Evolutionary conservation across 2,113 vertebrate genomes (phyloP).

Genomic region (Pandion haliaetus): DNA sequence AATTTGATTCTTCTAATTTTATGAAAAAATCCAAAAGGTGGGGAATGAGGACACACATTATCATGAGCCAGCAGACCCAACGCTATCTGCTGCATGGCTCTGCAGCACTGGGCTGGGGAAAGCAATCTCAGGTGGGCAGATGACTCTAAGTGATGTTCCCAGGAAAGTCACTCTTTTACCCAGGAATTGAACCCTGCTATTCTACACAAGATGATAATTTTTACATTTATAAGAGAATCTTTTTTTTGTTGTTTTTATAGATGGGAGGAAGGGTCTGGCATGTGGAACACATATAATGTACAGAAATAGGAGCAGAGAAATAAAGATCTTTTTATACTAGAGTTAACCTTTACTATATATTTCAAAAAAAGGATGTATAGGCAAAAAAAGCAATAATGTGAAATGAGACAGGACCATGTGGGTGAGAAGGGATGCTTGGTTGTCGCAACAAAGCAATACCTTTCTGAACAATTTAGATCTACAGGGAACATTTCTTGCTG

Average conservation of each 20-base stretch:
- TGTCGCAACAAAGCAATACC: neutral
- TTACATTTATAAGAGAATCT: neutral
- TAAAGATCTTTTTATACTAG: neutral
- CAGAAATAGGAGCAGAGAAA: neutral
- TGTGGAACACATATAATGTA: rapidly evolving
- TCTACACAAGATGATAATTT: neutral
- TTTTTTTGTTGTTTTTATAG: neutral
- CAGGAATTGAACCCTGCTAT: neutral
- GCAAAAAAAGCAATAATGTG: neutral
- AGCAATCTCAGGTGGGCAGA: neutral
- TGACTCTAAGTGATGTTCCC: neutral
- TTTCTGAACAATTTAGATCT: neutral
- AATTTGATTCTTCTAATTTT: neutral
- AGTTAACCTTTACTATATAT: neutral
- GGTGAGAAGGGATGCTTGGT: neutral
- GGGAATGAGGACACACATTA: neutral
- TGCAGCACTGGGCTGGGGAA: neutral
- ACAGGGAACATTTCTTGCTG: slow-evolving; percentile 27
- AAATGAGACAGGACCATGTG: neutral
- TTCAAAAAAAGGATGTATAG: neutral
- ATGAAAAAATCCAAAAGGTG: neutral
- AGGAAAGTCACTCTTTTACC: neutral
- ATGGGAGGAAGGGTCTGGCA: neutral
- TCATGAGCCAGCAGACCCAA: neutral
- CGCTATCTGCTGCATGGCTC: neutral